Percentiles rank a stretch among this genome's conserved stretches.
Conservation (phyloP, 2,888 invertebrate genomes). For the Pandemis cinnamomeana region DNA sequence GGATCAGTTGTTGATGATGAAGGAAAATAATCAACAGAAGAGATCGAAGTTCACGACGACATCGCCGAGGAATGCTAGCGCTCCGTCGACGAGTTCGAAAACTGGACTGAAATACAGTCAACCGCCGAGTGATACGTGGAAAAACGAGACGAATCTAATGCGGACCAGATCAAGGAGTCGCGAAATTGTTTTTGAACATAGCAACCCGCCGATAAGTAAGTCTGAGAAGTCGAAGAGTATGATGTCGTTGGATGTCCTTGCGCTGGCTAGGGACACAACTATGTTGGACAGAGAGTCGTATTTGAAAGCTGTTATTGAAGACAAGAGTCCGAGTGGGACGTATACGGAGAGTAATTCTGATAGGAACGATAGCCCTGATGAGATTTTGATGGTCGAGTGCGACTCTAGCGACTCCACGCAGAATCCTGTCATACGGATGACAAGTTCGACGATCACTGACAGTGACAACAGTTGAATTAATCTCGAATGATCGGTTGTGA, state of each 20-base stretch:
- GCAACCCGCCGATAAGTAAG: constrained; percentile 66
- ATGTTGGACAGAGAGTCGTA: constrained; percentile 77
- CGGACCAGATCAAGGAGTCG: constrained; percentile 72
- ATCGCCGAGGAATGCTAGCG: constrained; percentile 71
- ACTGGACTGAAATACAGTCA: constrained; percentile 55
- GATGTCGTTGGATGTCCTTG: constrained; percentile 79
- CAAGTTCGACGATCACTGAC: constrained; percentile 75
- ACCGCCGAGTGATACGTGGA: constrained; percentile 69
- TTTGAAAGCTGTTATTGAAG: constrained; percentile 78
- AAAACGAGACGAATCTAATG: constrained; percentile 61
- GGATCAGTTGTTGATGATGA: constrained; percentile 88
- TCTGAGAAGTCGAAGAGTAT: constrained; percentile 78
- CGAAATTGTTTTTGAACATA: constrained; percentile 69
- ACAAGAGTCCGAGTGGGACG: constrained; percentile 77
- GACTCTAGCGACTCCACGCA: constrained; percentile 79
- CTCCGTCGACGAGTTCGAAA: constrained; percentile 73
- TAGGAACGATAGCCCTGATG: constrained; percentile 77
- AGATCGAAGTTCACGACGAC: constrained; percentile 75
- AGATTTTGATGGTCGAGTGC: constrained; percentile 79
- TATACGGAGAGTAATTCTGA: constrained; percentile 80
- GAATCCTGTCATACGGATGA: constrained; percentile 80
- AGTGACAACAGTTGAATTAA: constrained; percentile 74
- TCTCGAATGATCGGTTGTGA: not conserved
- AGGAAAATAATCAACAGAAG: constrained; percentile 85
- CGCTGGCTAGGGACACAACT: constrained; percentile 72